These are phyloP conservation scores for Amphimedon queenslandica DNA, from an alignment of 37 sponge, comb jelly and placozoan genomes.

Conservation along the genomic window DNA sequence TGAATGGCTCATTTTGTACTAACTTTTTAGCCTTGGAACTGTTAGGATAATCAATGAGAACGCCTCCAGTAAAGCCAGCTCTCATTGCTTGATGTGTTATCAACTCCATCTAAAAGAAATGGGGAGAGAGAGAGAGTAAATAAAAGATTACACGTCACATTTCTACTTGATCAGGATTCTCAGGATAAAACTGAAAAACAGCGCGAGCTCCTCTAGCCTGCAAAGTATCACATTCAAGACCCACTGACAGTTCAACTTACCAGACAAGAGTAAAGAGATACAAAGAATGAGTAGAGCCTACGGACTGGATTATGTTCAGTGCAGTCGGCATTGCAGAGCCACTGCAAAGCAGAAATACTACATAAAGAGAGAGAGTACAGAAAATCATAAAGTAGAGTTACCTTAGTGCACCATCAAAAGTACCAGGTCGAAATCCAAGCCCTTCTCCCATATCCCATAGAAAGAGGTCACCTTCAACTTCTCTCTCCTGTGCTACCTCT, in stretches of 20 bases:
- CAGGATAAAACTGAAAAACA: constrained; percentile 99
- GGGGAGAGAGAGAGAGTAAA: neutral
- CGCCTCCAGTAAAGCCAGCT: constrained; percentile 98
- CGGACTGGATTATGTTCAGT: constrained; percentile 77
- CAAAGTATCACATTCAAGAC: constrained; percentile 4
- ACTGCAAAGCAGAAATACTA: constrained; percentile 96
- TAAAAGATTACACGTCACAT: neutral
- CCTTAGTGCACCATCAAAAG: constrained; percentile 98
- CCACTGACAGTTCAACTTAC: constrained; percentile 32
- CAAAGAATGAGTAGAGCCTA: constrained; percentile 85
- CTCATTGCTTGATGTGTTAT: constrained; percentile 94
- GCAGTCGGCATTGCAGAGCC: constrained; percentile 99
- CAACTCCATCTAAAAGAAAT: constrained; percentile 75
- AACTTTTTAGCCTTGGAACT: constrained; percentile 98
- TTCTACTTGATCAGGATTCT: constrained; percentile 84
- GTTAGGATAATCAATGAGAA: constrained; percentile 97
- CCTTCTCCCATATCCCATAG: constrained; percentile 96
- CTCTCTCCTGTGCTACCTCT: constrained; percentile 91
- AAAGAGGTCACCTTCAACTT: constrained; percentile 93
- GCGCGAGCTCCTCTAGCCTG: constrained; percentile 88
- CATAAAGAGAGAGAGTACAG: neutral
- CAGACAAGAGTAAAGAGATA: constrained; percentile 86
- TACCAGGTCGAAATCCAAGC: constrained; percentile 87
- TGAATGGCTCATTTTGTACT: neutral
- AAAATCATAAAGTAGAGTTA: constrained; percentile 5